These are phyloP conservation scores for Hypsibius dujardini DNA, from an alignment of 1,140 invertebrate genomes.

Conservation along the genomic window DNA sequence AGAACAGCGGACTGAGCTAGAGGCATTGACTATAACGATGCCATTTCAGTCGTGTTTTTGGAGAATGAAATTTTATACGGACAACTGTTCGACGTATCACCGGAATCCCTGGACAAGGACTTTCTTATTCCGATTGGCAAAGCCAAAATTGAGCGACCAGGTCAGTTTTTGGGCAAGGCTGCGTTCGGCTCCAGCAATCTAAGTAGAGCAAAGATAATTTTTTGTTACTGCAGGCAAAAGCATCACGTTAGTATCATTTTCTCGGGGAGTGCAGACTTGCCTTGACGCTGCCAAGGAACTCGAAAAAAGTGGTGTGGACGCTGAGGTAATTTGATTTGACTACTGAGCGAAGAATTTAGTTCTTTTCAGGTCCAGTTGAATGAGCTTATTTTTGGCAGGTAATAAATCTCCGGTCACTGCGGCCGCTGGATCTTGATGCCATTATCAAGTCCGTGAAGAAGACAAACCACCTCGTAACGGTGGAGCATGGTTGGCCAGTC, in stretches of 20 bases:
- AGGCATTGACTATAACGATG: no score
- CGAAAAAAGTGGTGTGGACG: constrained; percentile 45
- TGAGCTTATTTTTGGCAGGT: constrained; percentile 35
- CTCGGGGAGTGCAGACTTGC: constrained; percentile 65
- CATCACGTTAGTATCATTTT: constrained; percentile 81
- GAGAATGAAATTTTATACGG: constrained; percentile 97
- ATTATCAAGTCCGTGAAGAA: constrained; percentile 77
- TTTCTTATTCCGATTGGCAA: constrained; percentile 90
- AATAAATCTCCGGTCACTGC: constrained; percentile 80
- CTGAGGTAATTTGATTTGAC: constrained; percentile 52
- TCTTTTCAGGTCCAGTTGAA: constrained; percentile 16
- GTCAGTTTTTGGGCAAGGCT: constrained; percentile 26
- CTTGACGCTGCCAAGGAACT: constrained; percentile 75
- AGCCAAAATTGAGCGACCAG: constrained; percentile 73
- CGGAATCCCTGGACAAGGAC: constrained; percentile 71
- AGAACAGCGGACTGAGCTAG: no score
- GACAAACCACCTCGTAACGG: constrained; percentile 80
- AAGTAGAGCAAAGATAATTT: no score
- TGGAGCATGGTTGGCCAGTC: constrained; percentile 92
- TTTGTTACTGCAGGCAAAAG: constrained; percentile 47
- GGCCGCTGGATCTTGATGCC: constrained; percentile 74
- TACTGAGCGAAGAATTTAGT: constrained; percentile 18
- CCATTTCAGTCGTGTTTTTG: constrained; percentile 63
- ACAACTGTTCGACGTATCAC: constrained; percentile 65
- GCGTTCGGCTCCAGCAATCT: constrained; percentile 15